These are phyloP conservation scores for Poecilia latipinna DNA, from an alignment of 2,113 vertebrate genomes.

Conservation along the genomic window DNA sequence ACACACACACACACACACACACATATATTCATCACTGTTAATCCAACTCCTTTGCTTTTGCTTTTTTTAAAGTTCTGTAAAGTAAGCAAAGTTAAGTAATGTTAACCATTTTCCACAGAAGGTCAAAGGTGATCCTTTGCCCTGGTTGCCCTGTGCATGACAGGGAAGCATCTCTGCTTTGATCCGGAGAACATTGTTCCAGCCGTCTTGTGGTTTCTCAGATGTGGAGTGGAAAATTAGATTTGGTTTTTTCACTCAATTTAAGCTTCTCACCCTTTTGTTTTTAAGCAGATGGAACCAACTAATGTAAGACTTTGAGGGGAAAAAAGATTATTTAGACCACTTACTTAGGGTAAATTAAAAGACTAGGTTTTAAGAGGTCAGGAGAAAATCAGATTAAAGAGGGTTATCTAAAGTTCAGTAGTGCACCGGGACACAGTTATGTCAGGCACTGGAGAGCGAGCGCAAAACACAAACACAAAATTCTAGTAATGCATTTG, in stretches of 20 bases:
- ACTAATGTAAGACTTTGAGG: background rate
- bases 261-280: background rate
- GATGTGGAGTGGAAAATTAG: background rate
- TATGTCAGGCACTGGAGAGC: background rate
- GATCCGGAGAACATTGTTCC: no score
- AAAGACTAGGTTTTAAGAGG: background rate
- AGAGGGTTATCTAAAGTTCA: conserved; percentile 5
- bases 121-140: no score
- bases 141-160: no score
- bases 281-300: background rate
- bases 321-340: background rate
- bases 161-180: no score
- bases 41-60: no score
- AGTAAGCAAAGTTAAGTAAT: no score
- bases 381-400: conserved; percentile 20
- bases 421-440: background rate
- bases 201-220: no score
- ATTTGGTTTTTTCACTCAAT: background rate
- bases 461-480: no score
- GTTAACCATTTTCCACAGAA: no score
- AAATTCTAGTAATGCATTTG: background rate
- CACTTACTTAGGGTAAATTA: background rate
- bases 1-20: no score
- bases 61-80: no score
- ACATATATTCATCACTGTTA: no score